A percentile compares a stretch with the other conserved stretches of the same genome.
Evolutionary conservation across 2,113 vertebrate species (phyloP).

Genomic region (Atrichornis clamosus): DNA sequence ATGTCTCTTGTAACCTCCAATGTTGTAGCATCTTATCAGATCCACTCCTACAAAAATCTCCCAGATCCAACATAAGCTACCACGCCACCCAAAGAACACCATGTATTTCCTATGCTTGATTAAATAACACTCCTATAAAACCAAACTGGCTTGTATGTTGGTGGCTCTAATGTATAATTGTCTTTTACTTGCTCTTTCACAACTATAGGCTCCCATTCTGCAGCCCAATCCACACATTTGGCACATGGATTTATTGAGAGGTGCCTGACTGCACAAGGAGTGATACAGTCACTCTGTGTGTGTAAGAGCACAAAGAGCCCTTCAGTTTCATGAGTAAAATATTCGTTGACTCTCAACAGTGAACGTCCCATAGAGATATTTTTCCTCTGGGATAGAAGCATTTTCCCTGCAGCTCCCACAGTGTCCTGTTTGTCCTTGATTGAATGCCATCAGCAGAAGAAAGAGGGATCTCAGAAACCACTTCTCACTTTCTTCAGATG

Average conservation of each 20-base stretch:
- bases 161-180: neutral
- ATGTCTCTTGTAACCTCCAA: neutral
- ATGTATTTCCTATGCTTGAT: neutral
- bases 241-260: neutral
- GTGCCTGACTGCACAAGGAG: neutral
- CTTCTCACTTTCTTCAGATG: neutral
- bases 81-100: accelerated
- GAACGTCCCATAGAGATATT: neutral
- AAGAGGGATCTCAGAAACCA: neutral
- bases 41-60: neutral
- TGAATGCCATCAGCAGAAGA: neutral
- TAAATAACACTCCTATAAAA: conserved; percentile 23
- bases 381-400: neutral
- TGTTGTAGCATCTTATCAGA: neutral
- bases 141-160: accelerated
- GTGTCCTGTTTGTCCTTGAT: neutral
- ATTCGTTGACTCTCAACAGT: neutral
- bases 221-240: neutral
- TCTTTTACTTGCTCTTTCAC: neutral
- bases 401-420: neutral
- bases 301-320: neutral
- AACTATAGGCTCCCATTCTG: accelerated
- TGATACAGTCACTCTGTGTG: neutral
- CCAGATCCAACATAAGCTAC: neutral
- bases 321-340: neutral